Base-by-base conservation (phyloP, 2,113 vertebrate species). In the Eleginops maclovinus region DNA sequence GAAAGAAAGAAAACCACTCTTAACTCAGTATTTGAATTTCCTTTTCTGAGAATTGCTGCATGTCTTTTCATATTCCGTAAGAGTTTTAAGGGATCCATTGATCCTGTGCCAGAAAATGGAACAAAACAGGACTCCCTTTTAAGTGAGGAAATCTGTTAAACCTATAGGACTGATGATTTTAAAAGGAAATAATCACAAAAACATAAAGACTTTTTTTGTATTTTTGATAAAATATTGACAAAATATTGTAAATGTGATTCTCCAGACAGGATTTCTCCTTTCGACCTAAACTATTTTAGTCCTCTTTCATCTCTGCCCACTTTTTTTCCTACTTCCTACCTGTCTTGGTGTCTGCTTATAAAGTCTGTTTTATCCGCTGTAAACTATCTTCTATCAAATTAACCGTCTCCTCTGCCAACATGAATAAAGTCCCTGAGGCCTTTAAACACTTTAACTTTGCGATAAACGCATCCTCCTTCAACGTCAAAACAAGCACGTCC, bases 341-440 rank as follows among this genome's bases (percentile, higher is more conserved):
- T 22, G 6, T 65, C 19, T 67, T 44, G 19, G 24, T 61, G 43
- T 55, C 66, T 66, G 24, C 75, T 54, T 82, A 50, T 69, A 51
- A 61, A 64, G 51, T 62, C n/a, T 44, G 12, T 47, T 76, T 79
- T 53, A 72, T 73, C n/a, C 3, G 2, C 67, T 55, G 41, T 73
- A 77, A 80, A 77, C 65, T 47, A 56, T 55, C 51, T 58, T 63
- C 36, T 61, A 58, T 73, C 51, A 72, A 84, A 79, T 79, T 79
- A 67, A 75, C 65, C 5, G 9, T 71, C 36, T 53, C 50, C 66
- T 72, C 31, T 59, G 58, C 54, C 80, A 72, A 67, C 69, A 67
- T 21, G 22, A 66, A 63, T 54, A 65, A 72, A 76, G 44, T 75
- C 71, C 81, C 72, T 0, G n/a, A 67, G 66, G 66, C 56, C 55